Conservation (phyloP, 2,888 invertebrate species). For the Erebia epiphron region DNA sequence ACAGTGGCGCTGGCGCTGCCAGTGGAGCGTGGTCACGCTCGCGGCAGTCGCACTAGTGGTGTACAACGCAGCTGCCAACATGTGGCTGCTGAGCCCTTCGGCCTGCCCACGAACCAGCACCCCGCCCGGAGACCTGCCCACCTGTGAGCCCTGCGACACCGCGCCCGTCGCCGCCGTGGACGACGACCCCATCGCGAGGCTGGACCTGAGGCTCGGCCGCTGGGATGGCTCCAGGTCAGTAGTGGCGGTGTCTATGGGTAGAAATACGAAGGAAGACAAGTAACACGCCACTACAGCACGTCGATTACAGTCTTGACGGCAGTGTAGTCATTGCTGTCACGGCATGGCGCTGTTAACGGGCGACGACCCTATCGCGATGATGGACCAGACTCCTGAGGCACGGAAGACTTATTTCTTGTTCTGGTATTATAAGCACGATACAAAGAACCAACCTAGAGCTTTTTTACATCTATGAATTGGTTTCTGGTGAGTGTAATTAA, state of each 20-base stretch:
- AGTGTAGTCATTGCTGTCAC: too few species aligned
- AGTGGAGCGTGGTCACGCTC: conserved; percentile 87
- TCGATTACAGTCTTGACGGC: too few species aligned
- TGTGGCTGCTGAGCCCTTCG: conserved; percentile 67
- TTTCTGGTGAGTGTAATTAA: not conserved
- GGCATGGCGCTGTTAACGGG: too few species aligned
- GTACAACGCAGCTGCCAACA: conserved; percentile 75
- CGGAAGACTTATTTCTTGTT: not conserved
- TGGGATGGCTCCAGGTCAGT: conserved; percentile 87
- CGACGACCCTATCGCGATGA: not conserved
- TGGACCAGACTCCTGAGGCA: not conserved
- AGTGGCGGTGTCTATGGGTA: conserved; percentile 64
- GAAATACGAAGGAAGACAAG: too few species aligned
- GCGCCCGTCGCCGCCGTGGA: conserved; percentile 57
- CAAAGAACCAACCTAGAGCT: too few species aligned
- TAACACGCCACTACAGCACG: too few species aligned
- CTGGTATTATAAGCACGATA: too few species aligned
- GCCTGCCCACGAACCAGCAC: conserved; percentile 56
- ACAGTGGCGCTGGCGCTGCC: conserved; percentile 82
- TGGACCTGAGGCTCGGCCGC: conserved; percentile 87
- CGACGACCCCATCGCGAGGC: conserved; percentile 77
- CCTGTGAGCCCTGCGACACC: conserved; percentile 71
- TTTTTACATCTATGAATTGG: too few species aligned
- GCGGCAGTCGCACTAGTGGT: conserved; percentile 85
- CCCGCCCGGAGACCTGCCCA: conserved; percentile 53